Conservation (phyloP, 2,113 vertebrate species). For the Pogonocichla stellata region DNA sequence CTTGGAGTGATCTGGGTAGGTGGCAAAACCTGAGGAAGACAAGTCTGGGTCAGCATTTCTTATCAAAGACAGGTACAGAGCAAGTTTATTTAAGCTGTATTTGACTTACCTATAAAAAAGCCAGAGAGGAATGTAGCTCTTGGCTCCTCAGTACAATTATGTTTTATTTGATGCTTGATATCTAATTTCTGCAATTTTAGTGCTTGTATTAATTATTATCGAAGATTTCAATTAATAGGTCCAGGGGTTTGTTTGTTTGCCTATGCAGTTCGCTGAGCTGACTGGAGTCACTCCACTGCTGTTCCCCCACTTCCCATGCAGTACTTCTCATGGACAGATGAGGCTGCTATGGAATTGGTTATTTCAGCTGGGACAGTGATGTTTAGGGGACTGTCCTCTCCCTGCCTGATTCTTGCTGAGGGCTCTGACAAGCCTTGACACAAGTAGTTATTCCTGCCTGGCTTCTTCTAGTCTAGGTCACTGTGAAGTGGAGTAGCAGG, state of each 20-base stretch:
- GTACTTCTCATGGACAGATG: slow-evolving; percentile 3
- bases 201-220: neutral
- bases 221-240: neutral
- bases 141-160: neutral
- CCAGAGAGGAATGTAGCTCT: neutral
- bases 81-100: neutral
- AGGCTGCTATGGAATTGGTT: slow-evolving; percentile 9
- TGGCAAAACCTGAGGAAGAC: neutral
- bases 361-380: neutral
- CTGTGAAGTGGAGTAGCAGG: neutral
- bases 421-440: neutral
- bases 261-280: fast-evolving
- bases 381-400: neutral
- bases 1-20: neutral
- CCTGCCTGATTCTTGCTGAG: neutral
- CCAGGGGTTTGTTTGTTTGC: neutral
- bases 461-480: neutral
- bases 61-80: neutral
- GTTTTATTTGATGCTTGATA: neutral
- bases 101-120: neutral
- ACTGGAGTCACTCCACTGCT: neutral
- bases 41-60: neutral
- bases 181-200: neutral
- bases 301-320: neutral
- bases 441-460: neutral